Evolutionary conservation across 2,888 invertebrate genomes (phyloP).

Genomic region (Archips crataeganus): DNA sequence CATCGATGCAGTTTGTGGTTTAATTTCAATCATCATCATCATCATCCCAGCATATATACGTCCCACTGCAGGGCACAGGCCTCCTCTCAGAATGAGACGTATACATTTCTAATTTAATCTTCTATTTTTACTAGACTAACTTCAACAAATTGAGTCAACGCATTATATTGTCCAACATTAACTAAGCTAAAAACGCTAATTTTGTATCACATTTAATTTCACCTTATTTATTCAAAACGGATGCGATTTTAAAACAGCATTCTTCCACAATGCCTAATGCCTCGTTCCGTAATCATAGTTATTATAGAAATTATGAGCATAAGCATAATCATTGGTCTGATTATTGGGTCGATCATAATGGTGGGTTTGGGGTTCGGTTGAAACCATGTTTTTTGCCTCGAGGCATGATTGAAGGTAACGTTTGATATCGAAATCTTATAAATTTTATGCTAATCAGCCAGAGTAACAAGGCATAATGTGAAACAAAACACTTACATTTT

Average conservation of each 20-base stretch:
- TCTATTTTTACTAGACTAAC: no score
- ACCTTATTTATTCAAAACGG: constrained; percentile 3
- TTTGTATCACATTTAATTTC: no score
- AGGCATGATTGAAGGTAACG: constrained; percentile 22
- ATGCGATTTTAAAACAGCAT: constrained; percentile 30
- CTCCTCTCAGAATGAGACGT: no score
- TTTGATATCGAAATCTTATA: constrained; percentile 20
- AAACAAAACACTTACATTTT: background rate
- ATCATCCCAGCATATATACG: no score
- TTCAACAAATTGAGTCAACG: no score
- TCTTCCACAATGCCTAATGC: constrained; percentile 25
- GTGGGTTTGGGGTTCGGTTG: constrained; percentile 44
- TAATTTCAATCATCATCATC: no score
- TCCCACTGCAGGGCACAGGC: no score
- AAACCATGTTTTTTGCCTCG: constrained; percentile 46
- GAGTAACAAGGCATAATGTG: constrained; percentile 6
- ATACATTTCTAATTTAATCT: no score
- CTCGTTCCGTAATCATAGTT: constrained; percentile 40
- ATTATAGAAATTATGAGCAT: constrained; percentile 50
- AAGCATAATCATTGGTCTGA: constrained; percentile 55
- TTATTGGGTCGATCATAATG: constrained; percentile 53
- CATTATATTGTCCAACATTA: no score
- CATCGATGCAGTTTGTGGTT: no score
- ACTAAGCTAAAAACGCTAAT: no score
- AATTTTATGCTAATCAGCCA: constrained; percentile 25